A percentile compares a stretch with the other conserved stretches of the same genome.
Conservation (phyloP, 92 coral and sea anemone genomes). For the Zoanthus sociatus region DNA sequence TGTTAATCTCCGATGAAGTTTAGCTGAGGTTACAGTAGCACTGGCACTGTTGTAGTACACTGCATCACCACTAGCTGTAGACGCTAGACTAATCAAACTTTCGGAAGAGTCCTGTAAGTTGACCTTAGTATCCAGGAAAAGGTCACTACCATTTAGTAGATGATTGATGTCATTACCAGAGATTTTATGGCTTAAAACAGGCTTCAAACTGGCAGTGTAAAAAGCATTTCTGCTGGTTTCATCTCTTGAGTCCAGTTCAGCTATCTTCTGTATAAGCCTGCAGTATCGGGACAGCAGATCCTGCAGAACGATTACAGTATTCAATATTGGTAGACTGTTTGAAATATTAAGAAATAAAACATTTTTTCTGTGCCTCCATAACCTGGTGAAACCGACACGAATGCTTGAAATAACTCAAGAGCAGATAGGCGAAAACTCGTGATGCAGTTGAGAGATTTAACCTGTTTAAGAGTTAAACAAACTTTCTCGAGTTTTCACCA, state of each 20-base stretch:
- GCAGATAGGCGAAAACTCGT: no score
- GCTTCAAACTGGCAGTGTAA: slow-evolving; percentile 61
- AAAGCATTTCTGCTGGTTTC: slow-evolving; percentile 46
- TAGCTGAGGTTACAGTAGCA: slow-evolving; percentile 33
- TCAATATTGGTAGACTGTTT: not conserved
- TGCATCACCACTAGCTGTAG: slow-evolving; percentile 55
- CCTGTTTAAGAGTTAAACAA: no score
- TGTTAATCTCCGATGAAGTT: slow-evolving; percentile 77
- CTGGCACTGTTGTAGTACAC: slow-evolving; percentile 27
- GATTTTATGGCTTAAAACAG: slow-evolving; percentile 34
- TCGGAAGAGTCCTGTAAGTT: slow-evolving; percentile 51
- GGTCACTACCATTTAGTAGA: slow-evolving; percentile 49
- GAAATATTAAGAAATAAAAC: not conserved
- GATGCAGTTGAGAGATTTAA: no score
- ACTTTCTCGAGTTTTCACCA: no score
- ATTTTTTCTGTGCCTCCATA: no score
- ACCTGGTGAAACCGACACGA: no score
- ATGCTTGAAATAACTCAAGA: no score
- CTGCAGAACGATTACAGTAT: slow-evolving; percentile 26
- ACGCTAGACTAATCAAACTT: slow-evolving; percentile 50
- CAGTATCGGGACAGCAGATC: slow-evolving; percentile 50
- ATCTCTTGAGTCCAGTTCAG: slow-evolving; percentile 69
- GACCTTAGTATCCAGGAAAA: slow-evolving; percentile 44
- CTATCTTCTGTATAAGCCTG: slow-evolving; percentile 51
- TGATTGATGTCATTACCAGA: slow-evolving; percentile 50